Percentiles rank a stretch among this genome's conserved stretches.
Conservation (phyloP, 2,888 invertebrate genomes). For the Charanyca ferruginea region DNA sequence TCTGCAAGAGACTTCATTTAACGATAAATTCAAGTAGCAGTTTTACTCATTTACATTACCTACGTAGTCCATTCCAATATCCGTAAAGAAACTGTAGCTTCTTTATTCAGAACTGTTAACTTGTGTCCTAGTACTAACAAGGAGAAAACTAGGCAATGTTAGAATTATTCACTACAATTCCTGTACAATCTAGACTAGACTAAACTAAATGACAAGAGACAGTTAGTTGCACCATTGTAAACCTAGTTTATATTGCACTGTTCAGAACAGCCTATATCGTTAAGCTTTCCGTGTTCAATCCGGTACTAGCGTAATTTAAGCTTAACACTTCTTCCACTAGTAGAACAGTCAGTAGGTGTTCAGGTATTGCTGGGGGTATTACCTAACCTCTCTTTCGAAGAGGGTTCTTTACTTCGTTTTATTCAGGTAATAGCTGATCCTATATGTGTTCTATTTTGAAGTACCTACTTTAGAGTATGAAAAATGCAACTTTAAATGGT, state of each 20-base stretch:
- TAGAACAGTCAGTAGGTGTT: too few species aligned
- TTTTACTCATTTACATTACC: not conserved
- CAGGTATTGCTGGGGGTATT: too few species aligned
- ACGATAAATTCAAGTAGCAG: not conserved
- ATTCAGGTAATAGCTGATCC: too few species aligned
- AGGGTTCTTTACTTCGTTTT: too few species aligned
- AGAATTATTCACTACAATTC: slow-evolving; percentile 32
- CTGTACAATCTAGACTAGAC: not conserved
- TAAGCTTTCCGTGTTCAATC: slow-evolving; percentile 1
- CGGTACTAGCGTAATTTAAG: not conserved
- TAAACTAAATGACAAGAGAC: slow-evolving; percentile 17
- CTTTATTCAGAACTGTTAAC: not conserved
- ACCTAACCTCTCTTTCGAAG: too few species aligned
- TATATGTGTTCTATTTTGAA: too few species aligned
- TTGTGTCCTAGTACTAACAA: slow-evolving; percentile 18
- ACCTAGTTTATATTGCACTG: slow-evolving; percentile 12
- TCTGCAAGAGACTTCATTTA: not conserved
- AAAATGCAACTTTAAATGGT: too few species aligned
- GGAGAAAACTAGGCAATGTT: slow-evolving; percentile 31
- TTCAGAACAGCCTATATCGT: not conserved
- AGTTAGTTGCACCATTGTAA: slow-evolving; percentile 22
- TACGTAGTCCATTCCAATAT: not conserved
- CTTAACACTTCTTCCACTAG: too few species aligned
- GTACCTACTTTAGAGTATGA: too few species aligned
- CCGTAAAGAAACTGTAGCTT: not conserved